These are phyloP conservation scores for Oligia latruncula DNA, from an alignment of 2,888 invertebrate species.

Conservation along the genomic window DNA sequence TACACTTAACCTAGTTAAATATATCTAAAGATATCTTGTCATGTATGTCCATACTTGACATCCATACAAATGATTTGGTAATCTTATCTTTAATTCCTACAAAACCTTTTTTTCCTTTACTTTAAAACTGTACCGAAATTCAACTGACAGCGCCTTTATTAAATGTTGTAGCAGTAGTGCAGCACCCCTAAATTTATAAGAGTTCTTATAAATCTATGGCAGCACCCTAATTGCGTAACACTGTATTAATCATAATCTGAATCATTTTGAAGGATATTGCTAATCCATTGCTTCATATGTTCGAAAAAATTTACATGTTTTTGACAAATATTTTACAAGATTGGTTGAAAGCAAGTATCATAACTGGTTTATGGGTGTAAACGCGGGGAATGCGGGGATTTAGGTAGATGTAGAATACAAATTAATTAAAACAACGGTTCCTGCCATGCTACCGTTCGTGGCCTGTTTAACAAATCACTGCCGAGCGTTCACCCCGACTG, in stretches of 20 bases:
- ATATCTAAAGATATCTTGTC: conserved; percentile 25
- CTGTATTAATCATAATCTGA: no score
- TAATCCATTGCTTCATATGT: no score
- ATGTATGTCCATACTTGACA: conserved; percentile 41
- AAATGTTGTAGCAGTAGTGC: no score
- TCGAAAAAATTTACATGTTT: no score
- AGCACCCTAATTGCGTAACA: no score
- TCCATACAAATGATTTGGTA: conserved; percentile 37
- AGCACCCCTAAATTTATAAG: no score
- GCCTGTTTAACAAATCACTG: conserved; percentile 46
- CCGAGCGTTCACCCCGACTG: conserved; percentile 51
- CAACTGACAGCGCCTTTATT: neutral
- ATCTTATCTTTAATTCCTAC: conserved; percentile 22
- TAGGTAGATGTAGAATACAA: neutral
- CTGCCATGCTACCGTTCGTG: conserved; percentile 11
- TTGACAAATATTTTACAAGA: no score
- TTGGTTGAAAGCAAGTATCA: no score
- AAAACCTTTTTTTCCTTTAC: neutral
- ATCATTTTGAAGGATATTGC: no score
- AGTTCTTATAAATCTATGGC: no score
- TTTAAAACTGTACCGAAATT: neutral
- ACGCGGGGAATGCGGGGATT: no score
- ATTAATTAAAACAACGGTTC: conserved; percentile 39
- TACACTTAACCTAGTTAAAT: conserved; percentile 40
- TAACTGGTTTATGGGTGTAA: no score